A percentile compares a stretch with the other conserved stretches of the same genome.
Conservation (phyloP, 2,888 invertebrate genomes). For the Phania funesta region DNA sequence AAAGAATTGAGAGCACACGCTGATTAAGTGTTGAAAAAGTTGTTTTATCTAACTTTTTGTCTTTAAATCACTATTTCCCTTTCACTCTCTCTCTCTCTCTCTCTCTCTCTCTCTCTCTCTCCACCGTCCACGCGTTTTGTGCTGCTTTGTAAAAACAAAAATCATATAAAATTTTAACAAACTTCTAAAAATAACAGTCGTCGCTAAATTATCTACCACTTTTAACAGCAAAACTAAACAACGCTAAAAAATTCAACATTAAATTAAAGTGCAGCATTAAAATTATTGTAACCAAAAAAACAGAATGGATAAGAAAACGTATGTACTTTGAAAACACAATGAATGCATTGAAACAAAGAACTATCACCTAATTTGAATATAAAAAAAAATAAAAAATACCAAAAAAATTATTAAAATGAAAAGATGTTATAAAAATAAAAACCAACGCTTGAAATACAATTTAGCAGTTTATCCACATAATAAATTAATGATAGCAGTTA, state of each 20-base stretch:
- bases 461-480: constrained; percentile 26
- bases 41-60: not conserved
- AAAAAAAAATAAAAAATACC: constrained; percentile 23
- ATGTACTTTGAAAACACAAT: not conserved
- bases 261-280: constrained; percentile 35
- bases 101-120: constrained; percentile 12
- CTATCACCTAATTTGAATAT: constrained; percentile 25
- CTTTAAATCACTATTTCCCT: constrained; percentile 29
- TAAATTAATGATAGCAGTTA: not conserved
- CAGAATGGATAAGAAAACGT: constrained; percentile 11
- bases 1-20: not conserved
- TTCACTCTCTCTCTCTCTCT: constrained; percentile 8
- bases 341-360: constrained; percentile 38
- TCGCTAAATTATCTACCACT: constrained; percentile 60
- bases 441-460: constrained; percentile 41
- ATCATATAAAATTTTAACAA: not conserved
- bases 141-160: constrained; percentile 37
- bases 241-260: constrained; percentile 65
- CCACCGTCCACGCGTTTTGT: no score
- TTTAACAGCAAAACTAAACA: constrained; percentile 61
- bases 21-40: constrained; percentile 18
- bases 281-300: constrained; percentile 12
- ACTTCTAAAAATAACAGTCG: constrained; percentile 56
- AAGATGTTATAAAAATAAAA: constrained; percentile 28
- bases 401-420: constrained; percentile 46